phyloP scores from a whole-genome alignment of 2,113 vertebrate species.

The Dissostichus mawsoni region DNA sequence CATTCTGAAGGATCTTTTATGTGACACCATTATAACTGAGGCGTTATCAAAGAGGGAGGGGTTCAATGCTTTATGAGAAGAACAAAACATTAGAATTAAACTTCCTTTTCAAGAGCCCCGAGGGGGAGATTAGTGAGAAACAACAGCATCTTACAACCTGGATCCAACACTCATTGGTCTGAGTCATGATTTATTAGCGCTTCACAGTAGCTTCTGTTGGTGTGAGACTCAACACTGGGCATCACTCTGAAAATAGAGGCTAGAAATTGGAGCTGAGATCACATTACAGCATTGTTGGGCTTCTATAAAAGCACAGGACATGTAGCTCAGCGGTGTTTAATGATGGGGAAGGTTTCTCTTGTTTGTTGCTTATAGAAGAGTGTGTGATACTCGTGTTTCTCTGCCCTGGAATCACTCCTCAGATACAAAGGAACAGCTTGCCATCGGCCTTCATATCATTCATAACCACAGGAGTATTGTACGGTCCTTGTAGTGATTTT shows the following conservation, averaged over 20 bases:
- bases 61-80: slow-evolving; percentile 54
- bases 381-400: slow-evolving; percentile 32
- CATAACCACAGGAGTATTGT: slow-evolving; percentile 10
- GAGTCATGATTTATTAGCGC: slow-evolving; percentile 51
- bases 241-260: slow-evolving; percentile 33
- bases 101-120: slow-evolving; percentile 55
- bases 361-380: background rate
- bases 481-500: slow-evolving; percentile 37
- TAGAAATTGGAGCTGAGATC: slow-evolving; percentile 39
- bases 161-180: slow-evolving; percentile 48
- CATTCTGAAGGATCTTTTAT: slow-evolving; percentile 47
- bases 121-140: slow-evolving; percentile 61
- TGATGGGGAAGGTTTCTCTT: slow-evolving; percentile 7
- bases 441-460: slow-evolving; percentile 31
- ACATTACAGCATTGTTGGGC: slow-evolving; percentile 43
- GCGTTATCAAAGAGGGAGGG: slow-evolving; percentile 29
- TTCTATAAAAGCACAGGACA: slow-evolving; percentile 28
- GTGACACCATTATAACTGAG: slow-evolving; percentile 51
- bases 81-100: slow-evolving; percentile 43
- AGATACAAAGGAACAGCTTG: slow-evolving; percentile 36
- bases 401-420: slow-evolving; percentile 14
- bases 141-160: slow-evolving; percentile 49
- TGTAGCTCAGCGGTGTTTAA: slow-evolving; percentile 43
- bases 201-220: slow-evolving; percentile 29
- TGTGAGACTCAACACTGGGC: slow-evolving; percentile 53